Evolutionary conservation across 2,888 invertebrate species (phyloP), one percentile per base, ranked within the genome.

Genomic region (Hirudinaria manillensis): DNA sequence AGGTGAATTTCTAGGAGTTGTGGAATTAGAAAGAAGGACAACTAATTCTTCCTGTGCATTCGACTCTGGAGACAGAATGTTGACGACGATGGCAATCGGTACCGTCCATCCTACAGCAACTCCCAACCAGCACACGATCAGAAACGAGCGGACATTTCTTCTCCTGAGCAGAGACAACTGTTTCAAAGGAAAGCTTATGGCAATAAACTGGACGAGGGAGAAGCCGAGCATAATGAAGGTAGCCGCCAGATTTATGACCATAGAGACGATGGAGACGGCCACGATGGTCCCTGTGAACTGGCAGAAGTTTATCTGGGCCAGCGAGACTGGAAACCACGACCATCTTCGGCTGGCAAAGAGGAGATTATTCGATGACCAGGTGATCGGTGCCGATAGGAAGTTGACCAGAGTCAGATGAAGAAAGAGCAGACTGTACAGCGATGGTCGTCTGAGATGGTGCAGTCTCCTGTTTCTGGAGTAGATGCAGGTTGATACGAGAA

Each of bases 201-300:
- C 79, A 21, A 77, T 74, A 65, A 76, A 79, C 75, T 79, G 79
- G 29, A 77, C 75, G 13, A 74, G 65, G 36, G 77, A 72, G 53
- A 79, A 78, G 19, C 78, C 79, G 4, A 79, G 71, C 73, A 79
- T 75, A 36, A 78, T 75, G 61, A 78, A 76, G 4, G 73, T 67
- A 24, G 77, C 78, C 21, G 77, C 77, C 13, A 75, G 27, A 13
- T 68, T 68, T 38, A 79, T 36, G 38, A 72, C 71, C n/a, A 78
- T 67, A 32, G 76, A 75, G 36, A n/a, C 32, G n/a, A 34, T 34
- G n/a, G 34, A 34, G 68, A 68, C 13, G 27, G 32, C n/a, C 32
- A 34, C 21, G n/a, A 68, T 29, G 16, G 36, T 32, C 13, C 68
- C 68, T n/a, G 32, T 34, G 55, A 77, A 71, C 21, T 53, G 55